Evolutionary conservation across 2,888 invertebrate genomes (phyloP).

Genomic region (Labia minor): DNA sequence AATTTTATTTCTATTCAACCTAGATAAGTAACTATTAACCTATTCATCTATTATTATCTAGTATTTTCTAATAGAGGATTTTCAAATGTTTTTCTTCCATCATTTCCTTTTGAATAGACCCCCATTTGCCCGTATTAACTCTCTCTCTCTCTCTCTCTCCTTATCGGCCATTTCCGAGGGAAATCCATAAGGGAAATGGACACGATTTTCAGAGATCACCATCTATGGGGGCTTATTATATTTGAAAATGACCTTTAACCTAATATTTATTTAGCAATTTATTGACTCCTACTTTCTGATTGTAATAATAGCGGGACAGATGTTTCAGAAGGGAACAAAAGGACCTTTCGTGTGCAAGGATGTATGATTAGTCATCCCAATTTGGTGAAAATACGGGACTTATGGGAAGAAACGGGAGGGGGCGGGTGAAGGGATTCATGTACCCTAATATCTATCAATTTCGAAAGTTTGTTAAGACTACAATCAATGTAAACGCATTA

Average conservation of each 20-base stretch:
- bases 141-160: no score
- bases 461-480: not conserved
- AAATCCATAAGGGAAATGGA: no score
- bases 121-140: no score
- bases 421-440: not conserved
- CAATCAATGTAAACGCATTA: conserved; percentile 13
- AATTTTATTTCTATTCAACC: no score
- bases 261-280: conserved; percentile 13
- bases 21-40: no score
- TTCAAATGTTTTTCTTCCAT: no score
- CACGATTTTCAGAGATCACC: no score
- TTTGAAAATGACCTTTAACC: not conserved
- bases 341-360: not conserved
- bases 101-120: no score
- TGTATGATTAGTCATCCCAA: conserved; percentile 4
- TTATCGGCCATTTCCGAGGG: no score
- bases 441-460: conserved; percentile 8
- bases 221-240: not conserved
- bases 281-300: not conserved
- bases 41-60: no score
- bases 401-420: not conserved
- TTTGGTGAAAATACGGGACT: conserved; percentile 7
- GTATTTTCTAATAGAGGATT: no score
- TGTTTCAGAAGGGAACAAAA: conserved; percentile 1
- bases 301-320: conserved; percentile 1